These are phyloP conservation scores for Mormyrops attenuatus DNA, from an alignment of 2,797 vertebrate species.

Conservation along the genomic window DNA sequence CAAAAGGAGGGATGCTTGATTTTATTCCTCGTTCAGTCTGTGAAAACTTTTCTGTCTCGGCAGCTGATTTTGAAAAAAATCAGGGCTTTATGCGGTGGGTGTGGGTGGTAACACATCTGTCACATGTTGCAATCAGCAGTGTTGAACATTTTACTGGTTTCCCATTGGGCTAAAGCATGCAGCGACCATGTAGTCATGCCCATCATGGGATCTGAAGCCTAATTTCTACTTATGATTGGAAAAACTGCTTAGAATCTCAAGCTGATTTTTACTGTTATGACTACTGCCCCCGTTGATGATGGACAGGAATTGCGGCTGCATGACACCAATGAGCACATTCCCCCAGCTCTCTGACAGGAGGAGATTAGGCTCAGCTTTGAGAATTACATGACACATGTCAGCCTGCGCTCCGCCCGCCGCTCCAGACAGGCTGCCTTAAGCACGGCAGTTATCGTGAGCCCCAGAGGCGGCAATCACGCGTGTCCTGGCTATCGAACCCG, in stretches of 20 bases:
- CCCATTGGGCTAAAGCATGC: neutral
- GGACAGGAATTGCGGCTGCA: neutral
- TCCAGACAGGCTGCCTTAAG: conserved; percentile 35
- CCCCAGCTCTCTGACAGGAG: conserved; percentile 25
- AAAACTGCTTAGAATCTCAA: neutral
- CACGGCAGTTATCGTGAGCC: conserved; percentile 38
- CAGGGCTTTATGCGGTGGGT: neutral
- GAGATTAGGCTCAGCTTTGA: conserved; percentile 29
- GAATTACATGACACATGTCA: conserved; percentile 45
- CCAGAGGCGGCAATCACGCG: conserved; percentile 30
- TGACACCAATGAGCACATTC: conserved; percentile 24
- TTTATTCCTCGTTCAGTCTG: neutral
- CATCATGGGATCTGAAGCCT: neutral
- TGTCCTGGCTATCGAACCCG: conserved; percentile 33
- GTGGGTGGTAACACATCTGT: neutral
- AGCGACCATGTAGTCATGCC: neutral
- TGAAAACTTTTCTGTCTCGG: neutral
- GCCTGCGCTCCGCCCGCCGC: neutral
- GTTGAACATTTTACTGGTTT: neutral
- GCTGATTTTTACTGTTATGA: neutral
- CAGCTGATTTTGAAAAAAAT: neutral
- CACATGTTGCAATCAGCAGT: neutral
- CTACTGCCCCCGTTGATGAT: neutral
- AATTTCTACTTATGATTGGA: neutral
- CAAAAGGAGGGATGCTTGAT: neutral